Evolutionary conservation across 1,140 invertebrate species (phyloP).

Genomic region (Globodera ellingtonae): DNA sequence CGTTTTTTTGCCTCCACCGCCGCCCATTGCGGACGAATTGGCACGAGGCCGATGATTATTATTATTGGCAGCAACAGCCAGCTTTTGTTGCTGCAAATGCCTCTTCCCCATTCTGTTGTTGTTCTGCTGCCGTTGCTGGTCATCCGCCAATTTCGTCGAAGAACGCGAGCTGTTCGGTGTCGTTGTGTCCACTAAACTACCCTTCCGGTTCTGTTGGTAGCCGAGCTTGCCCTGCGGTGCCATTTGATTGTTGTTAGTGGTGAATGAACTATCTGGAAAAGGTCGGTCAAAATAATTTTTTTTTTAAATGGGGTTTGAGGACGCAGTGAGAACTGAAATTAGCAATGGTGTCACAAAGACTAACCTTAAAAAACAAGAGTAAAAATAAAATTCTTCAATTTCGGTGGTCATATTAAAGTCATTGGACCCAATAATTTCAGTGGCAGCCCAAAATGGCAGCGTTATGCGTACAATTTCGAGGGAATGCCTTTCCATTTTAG

Average conservation of each 20-base stretch:
- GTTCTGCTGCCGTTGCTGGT: neutral
- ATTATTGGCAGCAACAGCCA: neutral
- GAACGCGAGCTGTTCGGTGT: neutral
- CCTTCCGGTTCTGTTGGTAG: neutral
- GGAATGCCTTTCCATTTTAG: neutral
- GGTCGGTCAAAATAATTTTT: neutral
- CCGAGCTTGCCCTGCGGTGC: neutral
- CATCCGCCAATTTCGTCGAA: neutral
- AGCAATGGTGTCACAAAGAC: neutral
- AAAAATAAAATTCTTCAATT: no score
- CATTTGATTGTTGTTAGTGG: neutral
- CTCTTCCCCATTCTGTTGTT: neutral
- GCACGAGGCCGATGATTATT: neutral
- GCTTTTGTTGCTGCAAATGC: neutral
- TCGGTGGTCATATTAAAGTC: no score
- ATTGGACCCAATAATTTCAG: neutral
- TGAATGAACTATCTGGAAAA: neutral
- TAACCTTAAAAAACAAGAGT: neutral
- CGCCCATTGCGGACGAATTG: neutral
- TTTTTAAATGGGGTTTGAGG: neutral
- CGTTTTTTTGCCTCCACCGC: neutral
- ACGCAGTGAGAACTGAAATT: no score
- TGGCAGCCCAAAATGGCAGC: neutral
- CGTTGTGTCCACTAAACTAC: constrained; percentile 5
- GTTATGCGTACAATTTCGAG: no score